Evolutionary conservation across 2,113 vertebrate species (phyloP).

Genomic region (Phainopepla nitens): DNA sequence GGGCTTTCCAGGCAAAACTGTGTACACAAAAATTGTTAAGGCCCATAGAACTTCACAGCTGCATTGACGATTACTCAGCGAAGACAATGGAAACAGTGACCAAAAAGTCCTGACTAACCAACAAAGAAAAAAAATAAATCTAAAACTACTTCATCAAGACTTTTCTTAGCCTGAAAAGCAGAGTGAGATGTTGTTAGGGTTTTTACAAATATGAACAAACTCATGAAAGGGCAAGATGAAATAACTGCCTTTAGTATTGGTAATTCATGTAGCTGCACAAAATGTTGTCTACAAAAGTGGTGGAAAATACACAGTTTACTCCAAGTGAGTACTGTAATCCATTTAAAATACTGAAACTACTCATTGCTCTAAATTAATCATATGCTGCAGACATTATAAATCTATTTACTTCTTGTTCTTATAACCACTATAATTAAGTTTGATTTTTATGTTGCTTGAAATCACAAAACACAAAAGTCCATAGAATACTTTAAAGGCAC

Average conservation of each 20-base stretch:
- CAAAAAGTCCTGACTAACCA: neutral
- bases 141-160: neutral
- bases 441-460: neutral
- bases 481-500: fast-evolving
- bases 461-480: neutral
- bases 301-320: neutral
- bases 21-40: neutral
- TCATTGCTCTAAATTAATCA: neutral
- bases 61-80: neutral
- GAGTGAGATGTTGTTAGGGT: neutral
- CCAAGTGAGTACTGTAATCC: neutral
- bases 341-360: neutral
- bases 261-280: neutral
- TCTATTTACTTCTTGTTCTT: neutral
- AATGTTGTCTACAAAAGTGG: neutral
- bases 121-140: neutral
- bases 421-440: neutral
- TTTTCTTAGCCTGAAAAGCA: neutral
- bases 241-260: neutral
- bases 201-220: neutral
- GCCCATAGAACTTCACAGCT: neutral
- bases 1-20: neutral
- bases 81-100: neutral
- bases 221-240: neutral
- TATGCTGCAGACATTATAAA: neutral